Base-by-base conservation (phyloP, 92 coral and sea anemone genomes). In the Palythoa grandis region DNA sequence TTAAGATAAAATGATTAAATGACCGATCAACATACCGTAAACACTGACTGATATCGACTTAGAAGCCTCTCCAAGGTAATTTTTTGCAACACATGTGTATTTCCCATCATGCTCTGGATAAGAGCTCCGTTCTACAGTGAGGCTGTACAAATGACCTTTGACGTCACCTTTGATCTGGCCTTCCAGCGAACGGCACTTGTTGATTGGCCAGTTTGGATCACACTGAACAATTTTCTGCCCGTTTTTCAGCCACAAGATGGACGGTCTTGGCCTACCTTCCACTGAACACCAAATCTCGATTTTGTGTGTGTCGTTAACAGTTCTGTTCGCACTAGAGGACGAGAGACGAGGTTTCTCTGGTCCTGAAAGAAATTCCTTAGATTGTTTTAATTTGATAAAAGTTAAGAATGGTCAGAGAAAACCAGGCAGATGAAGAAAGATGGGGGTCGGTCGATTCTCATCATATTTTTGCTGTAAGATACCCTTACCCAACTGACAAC, bases 221-320 rank as follows among this genome's bases (percentile, higher is more conserved):
- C 85, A 80, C 14, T 66, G 85, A 35, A 80, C 63, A 24, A 80
- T 12, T 35, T 47, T 35, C 6, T 29, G 85, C n/a, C 85, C 85
- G 67, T 91, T 92, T 75, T 43, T 87, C 57, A 93, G 35, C 95
- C 95, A 94, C 72, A 52, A 86, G 35, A 94, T 82, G 12, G 92
- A 74, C 35, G 98, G 98, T 25, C 61, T 53, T 50, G 98, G 98
- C 56, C 89, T 88, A 7, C 98, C 98, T 6, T 60, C 83, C 20
- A 92, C 95, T 9, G 47, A 50, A 79, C 98, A 94, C 74, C 82
- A 84, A 56, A 88, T 79, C 16, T 90, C 85, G 4, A 94, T 85
- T n/a, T 67, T 87, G 60, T 65, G 60, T 20, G 85, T 47, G 29
- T 80, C 85, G 63, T 80, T 80, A 22, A 80, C 60, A 66, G 74